phyloP scores from a whole-genome alignment of 2,797 vertebrate genomes.

The Cirrhinus mrigala region DNA sequence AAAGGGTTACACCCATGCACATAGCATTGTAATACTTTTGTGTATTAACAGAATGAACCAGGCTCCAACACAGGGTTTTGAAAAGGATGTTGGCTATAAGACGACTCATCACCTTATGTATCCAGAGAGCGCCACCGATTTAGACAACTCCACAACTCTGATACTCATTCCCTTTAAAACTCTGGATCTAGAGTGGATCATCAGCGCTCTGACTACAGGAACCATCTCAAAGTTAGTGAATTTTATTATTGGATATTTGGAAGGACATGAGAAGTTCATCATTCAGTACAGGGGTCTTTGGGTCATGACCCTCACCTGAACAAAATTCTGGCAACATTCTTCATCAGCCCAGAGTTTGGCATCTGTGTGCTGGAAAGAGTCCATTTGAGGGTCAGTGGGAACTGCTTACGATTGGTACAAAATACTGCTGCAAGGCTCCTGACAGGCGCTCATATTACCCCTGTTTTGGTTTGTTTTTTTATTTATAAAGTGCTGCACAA shows the following conservation, averaged over 20 bases:
- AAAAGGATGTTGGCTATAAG: not conserved
- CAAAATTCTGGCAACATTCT: too few species aligned
- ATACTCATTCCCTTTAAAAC: constrained; percentile 90
- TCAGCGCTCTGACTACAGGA: constrained; percentile 89
- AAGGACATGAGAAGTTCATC: not conserved
- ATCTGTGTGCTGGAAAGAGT: too few species aligned
- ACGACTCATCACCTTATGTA: constrained; percentile 16
- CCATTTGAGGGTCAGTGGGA: too few species aligned
- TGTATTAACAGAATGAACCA: constrained; percentile 13
- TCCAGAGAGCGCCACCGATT: constrained; percentile 3
- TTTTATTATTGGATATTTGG: not conserved
- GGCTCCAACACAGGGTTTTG: constrained; percentile 14
- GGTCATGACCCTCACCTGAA: too few species aligned
- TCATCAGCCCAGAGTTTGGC: too few species aligned
- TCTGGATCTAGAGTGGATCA: constrained; percentile 89
- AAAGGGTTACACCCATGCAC: not conserved
- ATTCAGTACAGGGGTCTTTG: not conserved
- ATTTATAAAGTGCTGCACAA: too few species aligned
- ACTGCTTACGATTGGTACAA: too few species aligned
- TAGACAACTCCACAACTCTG: constrained; percentile 75
- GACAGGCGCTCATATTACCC: too few species aligned
- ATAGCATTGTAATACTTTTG: not conserved
- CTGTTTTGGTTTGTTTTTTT: too few species aligned
- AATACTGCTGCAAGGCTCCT: too few species aligned
- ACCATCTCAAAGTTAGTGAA: constrained; percentile 85